Base-by-base conservation (phyloP, 2,888 invertebrate species). In the Sinelater perroti region DNA sequence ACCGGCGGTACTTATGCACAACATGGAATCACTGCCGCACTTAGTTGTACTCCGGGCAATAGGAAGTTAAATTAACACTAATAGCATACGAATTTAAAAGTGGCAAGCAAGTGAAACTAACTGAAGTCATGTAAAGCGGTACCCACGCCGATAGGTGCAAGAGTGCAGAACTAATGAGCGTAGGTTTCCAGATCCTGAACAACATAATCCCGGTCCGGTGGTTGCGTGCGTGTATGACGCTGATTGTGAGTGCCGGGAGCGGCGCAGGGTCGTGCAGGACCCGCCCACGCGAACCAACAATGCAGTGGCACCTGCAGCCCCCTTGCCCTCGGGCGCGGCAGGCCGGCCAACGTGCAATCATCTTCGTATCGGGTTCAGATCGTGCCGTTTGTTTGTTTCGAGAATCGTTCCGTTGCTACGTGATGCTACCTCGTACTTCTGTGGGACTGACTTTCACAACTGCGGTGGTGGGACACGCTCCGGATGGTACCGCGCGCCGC, bases 161-260 rank as follows among this genome's bases (percentile, higher is more conserved):
- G 70, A 70, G 63, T 70, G 72, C 72, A 69, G 70, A 72, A 73
- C 72, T 73, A 73, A 73, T 70, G 72, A 72, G 72, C 68, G 66
- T 66, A 65, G 66, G 69, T 72, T 72, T 72, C 73, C 72, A 71
- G 71, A 71, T 71, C 71, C 69, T 70, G 72, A 71, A 70, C 73
- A 72, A 70, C 69, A 69, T 70, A 70, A 72, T 72, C 72, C 71
- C 61, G 67, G 65, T 65, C 60, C 60, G 63, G 66, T 67, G 69
- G 66, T 68, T 69, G 67, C 67, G 67, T 68, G 67, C 60, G 56
- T 61, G 51, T 47, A 52, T 55, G 45, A 42, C 26, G 44, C 20
- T 28, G 20, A 52, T 28, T 56, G 65, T n/a, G n/a, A 51, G 50
- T 56, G 65, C 66, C 65, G 64, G 66, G 64, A 65, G 66, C 65